Evolutionary conservation across 2,888 invertebrate species (phyloP).

Genomic region (Troides oblongomaculatus): DNA sequence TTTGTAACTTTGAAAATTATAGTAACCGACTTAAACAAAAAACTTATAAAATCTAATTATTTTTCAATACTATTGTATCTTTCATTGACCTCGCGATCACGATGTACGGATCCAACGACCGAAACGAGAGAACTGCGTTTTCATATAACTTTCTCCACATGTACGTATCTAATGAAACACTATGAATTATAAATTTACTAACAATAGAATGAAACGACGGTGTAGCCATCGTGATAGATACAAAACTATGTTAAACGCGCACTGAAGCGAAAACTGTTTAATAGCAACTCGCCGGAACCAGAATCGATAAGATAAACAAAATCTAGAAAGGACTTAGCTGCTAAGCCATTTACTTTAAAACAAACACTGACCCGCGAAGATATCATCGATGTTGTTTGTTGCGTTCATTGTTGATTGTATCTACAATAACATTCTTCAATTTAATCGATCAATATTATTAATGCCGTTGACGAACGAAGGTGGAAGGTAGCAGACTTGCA

Average conservation of each 20-base stretch:
- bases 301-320: conserved; percentile 61
- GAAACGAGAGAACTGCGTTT: conserved; percentile 27
- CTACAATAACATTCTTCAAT: conserved; percentile 21
- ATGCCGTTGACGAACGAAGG: conserved; percentile 14
- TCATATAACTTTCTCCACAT: conserved; percentile 25
- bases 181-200: conserved; percentile 36
- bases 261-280: conserved; percentile 47
- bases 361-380: conserved; percentile 57
- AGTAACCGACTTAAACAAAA: background rate
- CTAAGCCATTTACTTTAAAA: conserved; percentile 21
- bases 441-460: conserved; percentile 2
- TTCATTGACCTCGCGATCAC: conserved; percentile 26
- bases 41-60: background rate
- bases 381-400: conserved; percentile 48
- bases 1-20: background rate
- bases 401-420: conserved; percentile 54
- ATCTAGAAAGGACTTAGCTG: conserved; percentile 30
- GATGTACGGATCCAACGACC: conserved; percentile 26
- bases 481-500: conserved; percentile 48
- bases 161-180: conserved; percentile 30
- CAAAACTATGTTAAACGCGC: conserved; percentile 48
- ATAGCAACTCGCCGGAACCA: conserved; percentile 42
- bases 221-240: conserved; percentile 44
- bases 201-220: conserved; percentile 34
- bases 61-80: background rate